Evolutionary conservation across 2,888 invertebrate genomes (phyloP), one percentile per base, ranked within the genome.

Genomic region (Bhutanitis thaidina): DNA sequence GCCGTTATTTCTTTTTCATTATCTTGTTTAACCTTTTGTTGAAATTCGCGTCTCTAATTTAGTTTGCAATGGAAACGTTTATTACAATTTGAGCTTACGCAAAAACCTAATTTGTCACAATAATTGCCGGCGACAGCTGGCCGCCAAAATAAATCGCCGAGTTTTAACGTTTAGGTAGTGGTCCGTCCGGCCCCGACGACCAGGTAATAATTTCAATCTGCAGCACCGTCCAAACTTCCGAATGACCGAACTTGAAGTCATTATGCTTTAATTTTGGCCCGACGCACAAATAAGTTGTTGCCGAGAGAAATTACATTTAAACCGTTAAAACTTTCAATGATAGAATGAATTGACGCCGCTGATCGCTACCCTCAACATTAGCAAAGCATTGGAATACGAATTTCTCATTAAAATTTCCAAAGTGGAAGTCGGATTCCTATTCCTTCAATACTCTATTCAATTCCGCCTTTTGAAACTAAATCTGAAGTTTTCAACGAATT

Each of bases 121-220:
- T 73, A 77, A 80, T 78, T 81, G 78, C 79, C 77, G 72, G 68
- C 77, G 69, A 77, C 87, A 86, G 77, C 85, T 83, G 87, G 80
- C 71, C 67, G 67, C 62, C 59, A 65, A 69, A 77, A 84, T 84
- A 87, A 89, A 85, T 86, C 75, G 69, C 62, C 35, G 76, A 82
- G 80, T 86, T 86, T 77, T 69, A 72, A 72, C 79, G 77, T 81
- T 79, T 43, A 43, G 47, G 52, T 43, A 43, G 43, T 14, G 38
- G 79, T 65, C 67, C 53, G 54, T 56, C 53, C 58, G 62, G 57
- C 61, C 61, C 63, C 59, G 60, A 67, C 65, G 70, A 61, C 71
- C 84, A 85, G 86, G 86, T 83, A 85, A 87, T 87, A 81, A 88
- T 74, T 80, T 68, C 86, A 84, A 85, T 83, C 86, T 80, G 81